Evolutionary conservation across 1,140 invertebrate species (phyloP), one percentile per base, ranked within the genome.

Genomic region (Pseudomyrmex pallidus): DNA sequence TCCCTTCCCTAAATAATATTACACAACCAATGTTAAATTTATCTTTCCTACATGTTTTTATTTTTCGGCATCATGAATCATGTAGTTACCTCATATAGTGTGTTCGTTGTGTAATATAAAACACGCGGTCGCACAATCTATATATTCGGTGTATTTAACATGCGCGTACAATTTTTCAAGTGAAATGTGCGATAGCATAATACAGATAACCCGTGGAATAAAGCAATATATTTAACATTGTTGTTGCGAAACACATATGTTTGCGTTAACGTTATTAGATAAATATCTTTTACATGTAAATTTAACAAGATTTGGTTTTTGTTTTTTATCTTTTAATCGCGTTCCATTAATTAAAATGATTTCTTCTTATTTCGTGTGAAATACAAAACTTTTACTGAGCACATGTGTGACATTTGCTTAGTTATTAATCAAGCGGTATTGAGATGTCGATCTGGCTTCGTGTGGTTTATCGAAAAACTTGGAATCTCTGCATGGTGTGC

Each of bases 21-120:
- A 62, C n/a, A 73, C n/a, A 73, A 59, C 20, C 12, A 46, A 74
- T 50, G 12, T 25, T 74, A n/a, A 74, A 50, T 62, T 62, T 74
- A 10, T 61, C 5, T 10, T 20, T 74, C 20, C 4, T 17, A 9
- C 20, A 35, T 59, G 56, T 20, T 57, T 59, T 20, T 48, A 73
- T 59, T 59, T 73, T 4, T 4, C 50, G 20, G 8, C 35, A 22
- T 62, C 13, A 25, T 25, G 13, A 10, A n/a, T 59, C n/a, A 20
- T 50, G 3, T n/a, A n/a, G n/a, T 13, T 25, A 50, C 13, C n/a
- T n/a, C n/a, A 5, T 52, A 50, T 61, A 12, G 46, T n/a, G 44
- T 10, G 12, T 50, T 17, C 1, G 20, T 25, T 57, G 2, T 57
- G 4, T n/a, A 74, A 50, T 35, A 52, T 22, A 62, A 63, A 63